A percentile compares a stretch with the other conserved stretches of the same genome.
Evolutionary conservation across 2,113 vertebrate genomes (phyloP).

Genomic region (Daubentonia madagascariensis): DNA sequence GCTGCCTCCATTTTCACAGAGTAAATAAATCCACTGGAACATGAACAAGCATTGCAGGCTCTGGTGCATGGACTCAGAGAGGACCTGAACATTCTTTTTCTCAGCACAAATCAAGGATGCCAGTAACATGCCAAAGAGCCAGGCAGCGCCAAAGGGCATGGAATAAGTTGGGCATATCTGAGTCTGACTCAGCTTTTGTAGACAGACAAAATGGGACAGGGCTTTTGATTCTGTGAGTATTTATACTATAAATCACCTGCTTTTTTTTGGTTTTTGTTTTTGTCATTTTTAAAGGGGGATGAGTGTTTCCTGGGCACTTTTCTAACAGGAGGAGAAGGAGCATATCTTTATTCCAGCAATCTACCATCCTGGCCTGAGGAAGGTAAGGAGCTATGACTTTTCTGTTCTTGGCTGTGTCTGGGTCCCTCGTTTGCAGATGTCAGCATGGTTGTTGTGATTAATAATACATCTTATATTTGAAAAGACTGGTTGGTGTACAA

Average conservation of each 20-base stretch:
- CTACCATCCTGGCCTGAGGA: conserved; percentile 88
- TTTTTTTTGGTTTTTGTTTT: conserved; percentile 33
- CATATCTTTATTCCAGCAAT: conserved; percentile 86
- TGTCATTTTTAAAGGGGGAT: conserved; percentile 78
- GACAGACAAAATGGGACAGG: background rate
- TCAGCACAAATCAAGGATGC: conserved; percentile 8
- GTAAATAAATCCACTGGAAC: background rate
- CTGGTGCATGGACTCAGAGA: background rate
- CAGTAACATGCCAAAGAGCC: background rate
- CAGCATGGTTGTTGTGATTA: background rate
- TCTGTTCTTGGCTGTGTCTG: background rate
- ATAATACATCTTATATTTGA: conserved; percentile 10
- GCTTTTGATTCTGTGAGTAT: conserved; percentile 17
- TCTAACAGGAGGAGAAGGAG: conserved; percentile 88
- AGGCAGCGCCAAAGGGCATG: background rate
- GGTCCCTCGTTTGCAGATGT: background rate
- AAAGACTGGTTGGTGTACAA: background rate
- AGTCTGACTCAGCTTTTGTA: conserved; percentile 21
- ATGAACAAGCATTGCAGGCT: background rate
- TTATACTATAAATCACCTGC: background rate
- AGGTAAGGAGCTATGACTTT: conserved; percentile 83
- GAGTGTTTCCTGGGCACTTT: conserved; percentile 89
- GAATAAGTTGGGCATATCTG: background rate
- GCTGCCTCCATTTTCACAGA: background rate
- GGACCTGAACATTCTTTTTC: background rate